Evolutionary conservation across 2,888 invertebrate species (phyloP), one percentile per base, ranked within the genome.

Genomic region (Pristionchus maxplancki): DNA sequence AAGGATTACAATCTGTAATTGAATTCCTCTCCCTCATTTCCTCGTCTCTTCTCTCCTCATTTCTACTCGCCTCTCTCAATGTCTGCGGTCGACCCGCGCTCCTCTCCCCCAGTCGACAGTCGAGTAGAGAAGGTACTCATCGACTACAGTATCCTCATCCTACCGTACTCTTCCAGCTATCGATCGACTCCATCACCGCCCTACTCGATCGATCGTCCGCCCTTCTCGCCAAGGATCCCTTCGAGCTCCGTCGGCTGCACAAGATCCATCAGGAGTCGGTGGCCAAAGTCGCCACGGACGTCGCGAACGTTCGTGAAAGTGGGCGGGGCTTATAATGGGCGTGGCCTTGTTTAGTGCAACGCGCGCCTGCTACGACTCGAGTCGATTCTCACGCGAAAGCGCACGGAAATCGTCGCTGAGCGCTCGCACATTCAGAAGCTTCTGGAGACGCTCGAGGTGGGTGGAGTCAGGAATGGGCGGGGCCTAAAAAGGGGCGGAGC

Each of bases 401-500:
- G 78, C 44, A 28, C 44, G 44, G 44, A 78, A 44, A 48, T 78
- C 44, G 44, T 78, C 44, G 48, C 78, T 13, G 78, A 78, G 28
- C 78, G 78, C 13, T 40, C 78, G 28, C 78, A 78, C n/a, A 44
- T 44, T 78, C 78, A 78, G 78, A 44, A 11, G 78, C 78, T 78
- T 40, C 44, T 78, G 40, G 44, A 78, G 44, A 78, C 44, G 5
- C 78, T 78, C 78, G 78, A 78, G n/a, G 78, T 78, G 17, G 40
- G 74, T 6, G 74, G 74, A 74, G 74, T 74, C 40, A 31, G 13
- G n/a, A 74, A 24, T 4, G 74, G 44, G 78, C 78, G 78, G 44
- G n/a, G 78, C 78, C n/a, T 74, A 40, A n/a, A 24, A 74, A 74
- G 71, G 71, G 71, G 71, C 34, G 71, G 71, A 74, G 71, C 71